phyloP scores from a whole-genome alignment of 1,140 invertebrate species.

The Leptonema lineaticorne region DNA sequence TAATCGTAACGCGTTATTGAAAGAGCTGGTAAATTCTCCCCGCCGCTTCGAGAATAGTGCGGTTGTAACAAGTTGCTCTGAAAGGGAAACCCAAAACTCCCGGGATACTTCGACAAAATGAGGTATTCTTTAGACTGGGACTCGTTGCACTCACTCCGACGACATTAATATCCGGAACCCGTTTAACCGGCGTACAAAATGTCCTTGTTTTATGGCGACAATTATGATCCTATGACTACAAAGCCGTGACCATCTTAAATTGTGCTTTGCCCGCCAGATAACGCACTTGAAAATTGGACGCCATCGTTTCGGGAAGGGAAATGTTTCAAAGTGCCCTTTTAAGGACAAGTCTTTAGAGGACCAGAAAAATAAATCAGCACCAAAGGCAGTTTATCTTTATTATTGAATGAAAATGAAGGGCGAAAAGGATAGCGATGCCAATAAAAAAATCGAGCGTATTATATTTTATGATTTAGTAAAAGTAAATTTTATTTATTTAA shows the following conservation, averaged over 20 bases:
- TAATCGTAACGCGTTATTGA: neutral
- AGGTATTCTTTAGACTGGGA: neutral
- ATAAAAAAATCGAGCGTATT: no score
- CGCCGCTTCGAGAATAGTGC: neutral
- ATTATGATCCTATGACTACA: constrained; percentile 24
- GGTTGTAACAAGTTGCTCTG: neutral
- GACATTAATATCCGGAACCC: constrained; percentile 2
- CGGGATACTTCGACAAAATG: neutral
- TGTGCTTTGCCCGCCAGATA: constrained; percentile 17
- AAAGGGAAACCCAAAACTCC: neutral
- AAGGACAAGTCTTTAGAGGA: no score
- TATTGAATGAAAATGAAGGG: no score
- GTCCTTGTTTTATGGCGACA: constrained; percentile 30
- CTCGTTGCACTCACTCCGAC: constrained; percentile 1
- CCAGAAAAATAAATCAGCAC: constrained; percentile 12
- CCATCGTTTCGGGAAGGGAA: constrained; percentile 26
- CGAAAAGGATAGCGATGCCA: no score
- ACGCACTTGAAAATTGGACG: constrained; percentile 25
- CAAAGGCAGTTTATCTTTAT: constrained; percentile 38
- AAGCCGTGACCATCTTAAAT: constrained; percentile 15
- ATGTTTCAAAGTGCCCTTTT: constrained; percentile 39
- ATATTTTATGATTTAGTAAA: no score
- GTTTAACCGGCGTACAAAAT: constrained; percentile 16
- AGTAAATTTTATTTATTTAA: no score
- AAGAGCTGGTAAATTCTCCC: neutral